Conservation (phyloP, 2,797 vertebrate species). For the Rhinoraja longicauda region DNA sequence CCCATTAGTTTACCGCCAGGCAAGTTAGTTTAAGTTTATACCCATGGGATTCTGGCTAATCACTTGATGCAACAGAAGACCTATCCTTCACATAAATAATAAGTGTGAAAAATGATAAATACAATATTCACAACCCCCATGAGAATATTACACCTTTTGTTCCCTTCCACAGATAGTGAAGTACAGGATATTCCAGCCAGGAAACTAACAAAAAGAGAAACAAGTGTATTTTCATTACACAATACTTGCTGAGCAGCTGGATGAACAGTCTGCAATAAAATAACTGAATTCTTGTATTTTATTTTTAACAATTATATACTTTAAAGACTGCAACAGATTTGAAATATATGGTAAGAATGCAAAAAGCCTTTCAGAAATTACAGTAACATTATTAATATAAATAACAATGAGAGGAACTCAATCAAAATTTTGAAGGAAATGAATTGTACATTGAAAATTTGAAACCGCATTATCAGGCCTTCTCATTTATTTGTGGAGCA, state of each 20-base stretch:
- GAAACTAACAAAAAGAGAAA: not conserved
- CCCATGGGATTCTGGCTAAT: not conserved
- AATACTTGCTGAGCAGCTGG: not conserved
- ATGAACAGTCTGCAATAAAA: not conserved
- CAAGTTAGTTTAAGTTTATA: not conserved
- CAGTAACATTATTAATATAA: constrained; percentile 34
- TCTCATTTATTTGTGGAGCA: not conserved
- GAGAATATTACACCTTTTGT: not conserved
- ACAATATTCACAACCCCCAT: not conserved
- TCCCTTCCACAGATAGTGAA: not conserved
- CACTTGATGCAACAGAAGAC: not conserved
- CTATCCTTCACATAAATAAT: not conserved
- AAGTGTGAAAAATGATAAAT: not conserved
- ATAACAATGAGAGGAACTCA: constrained; percentile 18
- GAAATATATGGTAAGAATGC: constrained; percentile 1
- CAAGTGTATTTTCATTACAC: not conserved
- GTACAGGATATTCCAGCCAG: not conserved
- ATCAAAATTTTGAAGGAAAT: not conserved
- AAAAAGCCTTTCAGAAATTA: not conserved
- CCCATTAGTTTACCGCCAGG: not conserved
- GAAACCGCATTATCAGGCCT: constrained; percentile 6
- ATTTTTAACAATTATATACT: constrained; percentile 19
- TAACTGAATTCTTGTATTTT: not conserved
- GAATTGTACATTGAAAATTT: not conserved
- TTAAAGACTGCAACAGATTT: constrained; percentile 10